Conservation (phyloP, 2,888 invertebrate genomes). For the Notodonta ziczac region DNA sequence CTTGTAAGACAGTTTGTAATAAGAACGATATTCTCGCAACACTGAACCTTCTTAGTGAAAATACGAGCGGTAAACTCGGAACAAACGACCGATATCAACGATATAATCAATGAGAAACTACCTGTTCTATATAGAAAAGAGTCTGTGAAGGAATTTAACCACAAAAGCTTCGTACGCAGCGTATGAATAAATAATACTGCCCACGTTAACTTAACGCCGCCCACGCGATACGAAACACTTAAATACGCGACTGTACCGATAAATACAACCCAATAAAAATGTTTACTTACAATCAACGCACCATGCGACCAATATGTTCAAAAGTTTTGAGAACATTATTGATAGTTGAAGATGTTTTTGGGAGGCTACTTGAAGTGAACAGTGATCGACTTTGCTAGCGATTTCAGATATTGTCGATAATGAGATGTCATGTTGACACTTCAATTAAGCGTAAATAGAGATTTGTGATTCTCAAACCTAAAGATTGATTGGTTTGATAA, state of each 20-base stretch:
- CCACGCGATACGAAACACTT: slow-evolving; percentile 70
- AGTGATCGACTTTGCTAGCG: too few relatives aligned
- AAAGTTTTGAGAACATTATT: slow-evolving; percentile 46
- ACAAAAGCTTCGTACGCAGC: slow-evolving; percentile 59
- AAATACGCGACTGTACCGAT: slow-evolving; percentile 57
- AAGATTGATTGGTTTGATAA: too few relatives aligned
- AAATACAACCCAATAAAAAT: slow-evolving; percentile 68
- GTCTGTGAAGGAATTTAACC: slow-evolving; percentile 54
- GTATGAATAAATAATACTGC: slow-evolving; percentile 72
- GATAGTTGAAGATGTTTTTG: slow-evolving; percentile 42
- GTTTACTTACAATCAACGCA: slow-evolving; percentile 52
- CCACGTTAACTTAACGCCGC: slow-evolving; percentile 67
- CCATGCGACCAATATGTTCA: slow-evolving; percentile 50
- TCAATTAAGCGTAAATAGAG: too few relatives aligned
- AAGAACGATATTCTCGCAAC: not conserved
- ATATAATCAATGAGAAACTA: slow-evolving; percentile 71
- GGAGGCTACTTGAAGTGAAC: slow-evolving; percentile 11
- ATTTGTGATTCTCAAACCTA: too few relatives aligned
- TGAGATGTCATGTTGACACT: too few relatives aligned
- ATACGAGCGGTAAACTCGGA: slow-evolving; percentile 40
- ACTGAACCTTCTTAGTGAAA: slow-evolving; percentile 18
- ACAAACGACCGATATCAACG: slow-evolving; percentile 52
- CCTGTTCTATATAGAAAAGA: slow-evolving; percentile 63
- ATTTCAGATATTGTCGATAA: too few relatives aligned
- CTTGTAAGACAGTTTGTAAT: slow-evolving; percentile 1